Conservation (phyloP, 1,140 invertebrate genomes). For the Mylabris phalerata region DNA sequence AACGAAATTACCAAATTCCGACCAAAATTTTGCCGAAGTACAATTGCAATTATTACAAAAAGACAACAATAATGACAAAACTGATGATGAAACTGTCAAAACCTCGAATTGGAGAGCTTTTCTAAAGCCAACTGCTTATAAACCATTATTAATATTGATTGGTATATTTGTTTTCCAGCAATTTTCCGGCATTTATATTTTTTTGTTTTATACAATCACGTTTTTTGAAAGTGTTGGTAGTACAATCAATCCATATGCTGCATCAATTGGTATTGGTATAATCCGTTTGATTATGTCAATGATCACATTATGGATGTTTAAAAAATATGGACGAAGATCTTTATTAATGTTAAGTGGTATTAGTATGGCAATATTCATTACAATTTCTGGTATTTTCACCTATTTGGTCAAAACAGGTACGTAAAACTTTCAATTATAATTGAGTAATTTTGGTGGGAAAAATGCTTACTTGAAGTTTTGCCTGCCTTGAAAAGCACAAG, state of each 20-base stretch:
- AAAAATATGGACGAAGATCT: constrained; percentile 43
- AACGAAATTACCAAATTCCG: constrained; percentile 21
- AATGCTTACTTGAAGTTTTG: no score
- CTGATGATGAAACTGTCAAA: not conserved
- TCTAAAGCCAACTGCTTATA: constrained; percentile 48
- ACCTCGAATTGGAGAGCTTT: constrained; percentile 21
- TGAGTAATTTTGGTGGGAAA: no score
- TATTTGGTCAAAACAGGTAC: constrained; percentile 37
- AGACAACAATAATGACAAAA: constrained; percentile 41
- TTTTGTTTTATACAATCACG: constrained; percentile 61
- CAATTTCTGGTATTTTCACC: constrained; percentile 46
- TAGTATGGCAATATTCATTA: constrained; percentile 47
- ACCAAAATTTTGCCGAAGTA: constrained; percentile 26
- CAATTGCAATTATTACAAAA: constrained; percentile 37
- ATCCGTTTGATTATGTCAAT: constrained; percentile 54
- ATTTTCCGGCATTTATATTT: constrained; percentile 55
- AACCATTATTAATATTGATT: constrained; percentile 49
- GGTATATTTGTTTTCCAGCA: constrained; percentile 53
- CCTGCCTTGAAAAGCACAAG: no score
- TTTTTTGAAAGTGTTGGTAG: constrained; percentile 47
- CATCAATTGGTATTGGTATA: constrained; percentile 54
- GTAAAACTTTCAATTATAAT: no score
- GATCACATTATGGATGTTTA: constrained; percentile 46
- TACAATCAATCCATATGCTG: constrained; percentile 43
- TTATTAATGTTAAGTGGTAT: constrained; percentile 45